Conservation (phyloP, 1,140 invertebrate species). For the Meloidogyne hapla region DNA sequence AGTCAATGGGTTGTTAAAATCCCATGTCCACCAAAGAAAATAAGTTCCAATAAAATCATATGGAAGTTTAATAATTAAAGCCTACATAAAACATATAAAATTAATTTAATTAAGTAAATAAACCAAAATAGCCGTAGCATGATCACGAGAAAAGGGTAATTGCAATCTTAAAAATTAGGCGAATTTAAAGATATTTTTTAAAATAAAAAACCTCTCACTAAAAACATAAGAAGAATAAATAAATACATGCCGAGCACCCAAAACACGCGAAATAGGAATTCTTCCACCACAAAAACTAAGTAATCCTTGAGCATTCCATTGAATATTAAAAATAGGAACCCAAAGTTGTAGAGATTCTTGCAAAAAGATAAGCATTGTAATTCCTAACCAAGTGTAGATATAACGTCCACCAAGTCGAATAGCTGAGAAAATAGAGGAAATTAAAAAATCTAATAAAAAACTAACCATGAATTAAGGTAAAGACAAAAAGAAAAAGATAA, state of each 20-base stretch:
- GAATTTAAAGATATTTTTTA: too few relatives aligned
- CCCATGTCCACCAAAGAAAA: constrained; percentile 81
- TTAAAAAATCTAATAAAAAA: constrained; percentile 1
- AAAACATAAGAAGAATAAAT: constrained; percentile 60
- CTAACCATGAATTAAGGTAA: constrained; percentile 66
- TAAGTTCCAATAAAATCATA: constrained; percentile 79
- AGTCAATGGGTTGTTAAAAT: constrained; percentile 72
- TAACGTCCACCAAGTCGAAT: constrained; percentile 55
- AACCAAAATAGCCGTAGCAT: constrained; percentile 69
- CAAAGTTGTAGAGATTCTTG: constrained; percentile 49
- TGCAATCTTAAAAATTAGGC: too few relatives aligned
- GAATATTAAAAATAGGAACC: constrained; percentile 60
- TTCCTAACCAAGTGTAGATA: constrained; percentile 60
- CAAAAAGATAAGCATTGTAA: constrained; percentile 56
- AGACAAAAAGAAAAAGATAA: constrained; percentile 61
- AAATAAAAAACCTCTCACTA: constrained; percentile 52
- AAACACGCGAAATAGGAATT: constrained; percentile 59
- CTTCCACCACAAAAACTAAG: constrained; percentile 59
- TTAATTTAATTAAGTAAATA: constrained; percentile 68
- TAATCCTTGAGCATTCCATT: constrained; percentile 63
- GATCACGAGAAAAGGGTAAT: too few relatives aligned
- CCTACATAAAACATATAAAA: neutral
- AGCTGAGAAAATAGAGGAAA: constrained; percentile 39
- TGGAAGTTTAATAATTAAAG: constrained; percentile 67
- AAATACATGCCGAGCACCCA: constrained; percentile 62